Evolutionary conservation across 2,888 invertebrate species (phyloP), one percentile per base, ranked within the genome.

Genomic region (Dermolepida albohirtum): DNA sequence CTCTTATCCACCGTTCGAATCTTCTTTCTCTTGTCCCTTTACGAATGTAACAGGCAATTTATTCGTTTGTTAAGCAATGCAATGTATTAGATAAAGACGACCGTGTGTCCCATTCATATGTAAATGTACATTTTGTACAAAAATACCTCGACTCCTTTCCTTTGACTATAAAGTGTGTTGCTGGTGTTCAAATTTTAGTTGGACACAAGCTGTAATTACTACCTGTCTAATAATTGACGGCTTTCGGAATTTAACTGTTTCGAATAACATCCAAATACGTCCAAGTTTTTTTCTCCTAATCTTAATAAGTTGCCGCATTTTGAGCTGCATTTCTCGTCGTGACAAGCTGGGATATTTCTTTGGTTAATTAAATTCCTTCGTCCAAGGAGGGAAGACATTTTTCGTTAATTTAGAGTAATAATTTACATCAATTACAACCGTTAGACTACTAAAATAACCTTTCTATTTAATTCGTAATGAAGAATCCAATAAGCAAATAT

Each of bases 151-250:
- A 62, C 47, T 47, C 10, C 17, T 16, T 34, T 47, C 34, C 44
- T 47, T 12, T 14, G 34, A 29, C 49, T 34, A 62, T 29, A 62
- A 62, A 47, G 34, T 49, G 22, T 34, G 14, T 44, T 43, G 43
- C 22, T 54, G 8, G 43, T 64, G 43, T 64, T 64, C 40, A 64
- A 52, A 64, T 52, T 64, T 29, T 27, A 64, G 12, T 29, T 12
- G 43, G 34, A 17, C 64, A 39, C 54, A 49, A 64, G 11, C 43
- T 62, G 47, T 62, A 62, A 62, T 62, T 62, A 62, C 59, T 62
- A 62, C 59, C 59, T 62, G 59, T 62, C 59, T 47, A 62, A 62
- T 62, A 62, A 34, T 39, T 62, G 47, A 62, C 47, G 47, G 59
- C 59, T 47, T 47, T 62, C 47, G 47, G 47, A 44, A 29, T 34